These are phyloP conservation scores for Dunckerocampus dactyliophorus DNA, from an alignment of 2,113 vertebrate species.

Conservation along the genomic window DNA sequence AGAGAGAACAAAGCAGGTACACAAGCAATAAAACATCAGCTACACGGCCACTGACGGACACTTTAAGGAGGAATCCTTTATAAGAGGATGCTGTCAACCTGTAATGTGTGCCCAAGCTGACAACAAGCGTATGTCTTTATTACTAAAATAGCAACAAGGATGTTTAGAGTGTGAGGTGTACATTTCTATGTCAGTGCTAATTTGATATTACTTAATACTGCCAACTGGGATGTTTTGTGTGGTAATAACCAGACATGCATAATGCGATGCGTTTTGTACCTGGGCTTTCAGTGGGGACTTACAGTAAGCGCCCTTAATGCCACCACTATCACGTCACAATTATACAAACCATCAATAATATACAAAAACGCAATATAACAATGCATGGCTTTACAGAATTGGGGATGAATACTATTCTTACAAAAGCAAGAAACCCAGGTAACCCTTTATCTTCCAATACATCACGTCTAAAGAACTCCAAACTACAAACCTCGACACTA, in stretches of 20 bases:
- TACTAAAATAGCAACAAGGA: not conserved
- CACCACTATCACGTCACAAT: not conserved
- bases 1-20: constrained; percentile 2
- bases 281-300: no score
- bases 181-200: not conserved
- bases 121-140: not conserved
- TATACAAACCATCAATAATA: not conserved
- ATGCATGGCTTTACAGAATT: no score
- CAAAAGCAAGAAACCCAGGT: no score
- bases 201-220: not conserved
- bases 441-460: no score
- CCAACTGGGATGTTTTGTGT: no score
- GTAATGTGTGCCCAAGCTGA: constrained; percentile 1
- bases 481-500: no score
- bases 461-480: no score
- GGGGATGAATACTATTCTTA: no score
- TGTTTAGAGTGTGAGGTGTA: not conserved
- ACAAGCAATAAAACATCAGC: constrained; percentile 1
- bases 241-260: no score
- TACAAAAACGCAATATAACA: no score
- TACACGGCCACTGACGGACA: constrained; percentile 17
- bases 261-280: no score
- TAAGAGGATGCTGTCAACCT: not conserved
- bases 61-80: not conserved
- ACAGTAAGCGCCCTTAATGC: no score